Base-by-base conservation (phyloP, 2,888 invertebrate species). In the Cantharis flavilabris region DNA sequence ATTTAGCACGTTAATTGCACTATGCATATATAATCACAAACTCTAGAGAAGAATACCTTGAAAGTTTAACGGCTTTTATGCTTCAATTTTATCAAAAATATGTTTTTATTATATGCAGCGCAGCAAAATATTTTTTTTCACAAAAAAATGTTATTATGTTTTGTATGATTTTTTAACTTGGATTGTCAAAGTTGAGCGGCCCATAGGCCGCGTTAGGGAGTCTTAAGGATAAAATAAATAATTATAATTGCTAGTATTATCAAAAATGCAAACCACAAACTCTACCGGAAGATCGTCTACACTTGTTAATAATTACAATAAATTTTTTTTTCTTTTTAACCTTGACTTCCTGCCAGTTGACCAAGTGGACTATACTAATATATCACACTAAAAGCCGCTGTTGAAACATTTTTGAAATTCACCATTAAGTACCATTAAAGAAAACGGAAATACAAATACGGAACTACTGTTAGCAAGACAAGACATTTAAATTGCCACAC, bases 11-110 rank as follows among this genome's bases (percentile, higher is more conserved):
- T 67, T 67, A 67, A 67, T 65, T 67, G 23, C 65, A n/a, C 20
- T n/a, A 11, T 67, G 65, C 65, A 67, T 23, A 67, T n/a, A 23
- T 67, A 67, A 26, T 67, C 65, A 67, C 3, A 23, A 67, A 7
- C 26, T 67, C 23, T 67, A 26, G 65, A 67, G 65, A 69, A 64
- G 72, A 76, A 70, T 73, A 76, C 76, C 76, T 76, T 76, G 76
- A 76, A 76, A 76, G 76, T 76, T 76, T 76, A 76, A 70, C 70
- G 73, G 76, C 76, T 76, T 76, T 64, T 64, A n/a, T 49, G 13
- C 7, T n/a, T 5, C 7, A 5, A 49, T 49, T n/a, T n/a, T 0
- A 49, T 2, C n/a, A 49, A 7, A 49, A 49, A n/a, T 49, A 49
- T 49, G n/a, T 49, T 49, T 33, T 23, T 23, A 23, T 23, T 20